Conservation (phyloP, 2,888 invertebrate species). For the Aporophyla nigra region DNA sequence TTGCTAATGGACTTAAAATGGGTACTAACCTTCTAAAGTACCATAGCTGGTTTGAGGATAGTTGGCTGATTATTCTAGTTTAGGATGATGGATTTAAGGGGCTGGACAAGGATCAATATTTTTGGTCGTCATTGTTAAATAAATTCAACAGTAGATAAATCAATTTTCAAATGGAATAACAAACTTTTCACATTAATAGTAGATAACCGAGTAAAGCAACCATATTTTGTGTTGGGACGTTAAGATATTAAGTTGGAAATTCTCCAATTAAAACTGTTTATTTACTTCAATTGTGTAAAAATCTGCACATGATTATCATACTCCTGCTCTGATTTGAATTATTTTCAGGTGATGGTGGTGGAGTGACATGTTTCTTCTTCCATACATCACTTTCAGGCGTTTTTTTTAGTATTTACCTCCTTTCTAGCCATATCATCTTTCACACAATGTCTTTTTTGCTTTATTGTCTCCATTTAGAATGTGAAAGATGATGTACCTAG, state of each 20-base stretch:
- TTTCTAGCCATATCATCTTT: not conserved
- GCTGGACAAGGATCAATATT: not conserved
- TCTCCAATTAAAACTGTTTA: not conserved
- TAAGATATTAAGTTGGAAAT: not conserved
- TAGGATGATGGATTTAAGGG: conserved; percentile 14
- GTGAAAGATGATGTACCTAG: not conserved
- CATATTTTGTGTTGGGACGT: not conserved
- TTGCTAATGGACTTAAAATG: not conserved
- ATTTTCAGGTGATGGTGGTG: not conserved
- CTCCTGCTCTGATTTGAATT: not conserved
- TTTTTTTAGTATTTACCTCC: too few relatives aligned
- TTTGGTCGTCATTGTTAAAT: not conserved
- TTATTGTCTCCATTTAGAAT: too few relatives aligned
- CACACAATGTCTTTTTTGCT: not conserved
- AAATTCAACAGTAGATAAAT: not conserved
- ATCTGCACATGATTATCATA: not conserved
- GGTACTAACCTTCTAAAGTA: not conserved
- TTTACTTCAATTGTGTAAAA: not conserved
- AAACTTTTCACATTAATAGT: not conserved
- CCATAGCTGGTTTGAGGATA: conserved; percentile 16
- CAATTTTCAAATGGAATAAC: too few relatives aligned
- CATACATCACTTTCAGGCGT: not conserved
- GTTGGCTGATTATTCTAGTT: conserved; percentile 17
- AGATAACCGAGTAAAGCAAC: not conserved
- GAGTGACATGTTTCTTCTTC: not conserved